These are phyloP conservation scores for Drosophila meridiana DNA, from an alignment of 2,888 invertebrate species.

Conservation along the genomic window DNA sequence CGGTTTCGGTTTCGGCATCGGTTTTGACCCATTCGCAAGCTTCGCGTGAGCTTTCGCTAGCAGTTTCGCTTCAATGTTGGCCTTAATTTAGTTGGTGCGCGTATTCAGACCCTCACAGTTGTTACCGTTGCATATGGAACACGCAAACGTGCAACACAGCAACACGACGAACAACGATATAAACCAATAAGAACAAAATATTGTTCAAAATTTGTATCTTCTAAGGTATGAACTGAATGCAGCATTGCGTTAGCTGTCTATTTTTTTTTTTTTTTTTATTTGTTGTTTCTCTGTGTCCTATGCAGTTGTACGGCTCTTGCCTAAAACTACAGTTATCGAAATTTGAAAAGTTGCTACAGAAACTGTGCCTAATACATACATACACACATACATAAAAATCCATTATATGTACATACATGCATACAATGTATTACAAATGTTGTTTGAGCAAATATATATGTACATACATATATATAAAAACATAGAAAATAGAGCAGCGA, in stretches of 20 bases:
- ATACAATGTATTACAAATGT: neutral
- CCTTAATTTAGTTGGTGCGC: slow-evolving; percentile 75
- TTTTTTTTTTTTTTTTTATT: neutral
- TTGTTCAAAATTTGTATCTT: neutral
- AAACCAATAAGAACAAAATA: slow-evolving; percentile 7
- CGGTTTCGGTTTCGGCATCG: slow-evolving; percentile 45
- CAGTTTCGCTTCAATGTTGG: slow-evolving; percentile 62
- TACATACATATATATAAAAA: slow-evolving; percentile 2
- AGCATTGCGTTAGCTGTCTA: slow-evolving; percentile 13
- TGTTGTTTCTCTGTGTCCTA: neutral
- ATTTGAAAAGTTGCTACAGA: slow-evolving; percentile 9
- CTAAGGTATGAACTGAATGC: slow-evolving; percentile 29
- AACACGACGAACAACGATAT: slow-evolving; percentile 16
- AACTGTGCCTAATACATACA: slow-evolving; percentile 29
- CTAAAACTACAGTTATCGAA: slow-evolving; percentile 1
- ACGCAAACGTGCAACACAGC: slow-evolving; percentile 24
- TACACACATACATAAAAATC: slow-evolving; percentile 1
- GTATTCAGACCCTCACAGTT: slow-evolving; percentile 66
- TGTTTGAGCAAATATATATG: slow-evolving; percentile 5
- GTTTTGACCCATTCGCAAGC: slow-evolving; percentile 61
- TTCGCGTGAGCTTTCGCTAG: slow-evolving; percentile 63
- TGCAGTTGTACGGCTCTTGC: neutral
- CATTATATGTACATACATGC: slow-evolving; percentile 1
- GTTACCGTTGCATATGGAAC: slow-evolving; percentile 14
- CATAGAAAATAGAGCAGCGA: slow-evolving; percentile 12